phyloP scores from a whole-genome alignment of 1,140 invertebrate species.

The Drosophila triauraria region DNA sequence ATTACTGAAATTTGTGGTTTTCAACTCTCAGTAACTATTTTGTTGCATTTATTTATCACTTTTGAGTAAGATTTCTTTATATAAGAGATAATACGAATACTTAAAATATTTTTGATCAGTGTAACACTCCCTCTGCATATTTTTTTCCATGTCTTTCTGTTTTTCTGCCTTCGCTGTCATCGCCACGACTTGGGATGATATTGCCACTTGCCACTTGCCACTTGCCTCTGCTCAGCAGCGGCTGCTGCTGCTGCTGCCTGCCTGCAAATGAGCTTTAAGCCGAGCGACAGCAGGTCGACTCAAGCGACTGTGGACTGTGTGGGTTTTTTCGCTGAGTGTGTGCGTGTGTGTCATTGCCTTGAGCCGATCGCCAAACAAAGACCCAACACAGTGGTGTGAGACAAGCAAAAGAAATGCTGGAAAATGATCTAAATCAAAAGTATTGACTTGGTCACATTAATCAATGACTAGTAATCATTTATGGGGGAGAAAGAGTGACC shows the following conservation, averaged over 20 bases:
- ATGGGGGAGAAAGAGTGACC: not conserved
- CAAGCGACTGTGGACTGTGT: not conserved
- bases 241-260: not conserved
- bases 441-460: not conserved
- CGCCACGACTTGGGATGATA: slow-evolving; percentile 57
- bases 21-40: too few relatives aligned
- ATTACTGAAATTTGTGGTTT: too few relatives aligned
- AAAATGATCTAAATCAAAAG: not conserved
- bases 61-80: not conserved
- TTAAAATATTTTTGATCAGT: not conserved
- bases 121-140: slow-evolving; percentile 14
- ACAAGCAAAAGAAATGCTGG: not conserved
- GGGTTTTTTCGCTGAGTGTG: slow-evolving; percentile 11
- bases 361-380: slow-evolving; percentile 29
- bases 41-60: not conserved
- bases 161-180: slow-evolving; percentile 33
- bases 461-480: not conserved
- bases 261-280: slow-evolving; percentile 2
- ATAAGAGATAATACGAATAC: not conserved
- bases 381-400: slow-evolving; percentile 17
- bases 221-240: slow-evolving; percentile 4
- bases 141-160: not conserved
- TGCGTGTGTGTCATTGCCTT: slow-evolving; percentile 24
- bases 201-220: slow-evolving; percentile 68
- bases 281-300: slow-evolving; percentile 3